These are phyloP conservation scores for Glossosoma conforme DNA, from an alignment of 1,140 invertebrate species.

Conservation along the genomic window DNA sequence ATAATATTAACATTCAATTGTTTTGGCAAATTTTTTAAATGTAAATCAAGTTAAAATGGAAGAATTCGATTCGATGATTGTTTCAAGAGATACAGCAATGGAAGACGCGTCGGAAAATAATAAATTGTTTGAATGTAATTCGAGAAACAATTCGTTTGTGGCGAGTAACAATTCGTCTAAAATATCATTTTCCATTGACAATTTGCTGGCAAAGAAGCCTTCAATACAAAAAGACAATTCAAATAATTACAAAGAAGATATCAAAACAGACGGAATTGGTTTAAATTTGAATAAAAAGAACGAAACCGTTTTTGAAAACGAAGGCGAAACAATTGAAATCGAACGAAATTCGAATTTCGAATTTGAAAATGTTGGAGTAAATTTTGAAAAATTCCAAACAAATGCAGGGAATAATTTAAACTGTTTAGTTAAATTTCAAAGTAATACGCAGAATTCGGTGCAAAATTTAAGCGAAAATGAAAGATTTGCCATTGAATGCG, in stretches of 20 bases:
- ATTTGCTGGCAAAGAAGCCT: slow-evolving; percentile 9
- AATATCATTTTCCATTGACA: slow-evolving; percentile 22
- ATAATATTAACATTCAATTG: too few species aligned
- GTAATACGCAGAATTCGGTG: too few species aligned
- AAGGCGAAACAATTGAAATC: neutral
- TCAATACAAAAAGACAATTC: neutral
- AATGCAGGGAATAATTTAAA: too few species aligned
- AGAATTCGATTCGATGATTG: neutral
- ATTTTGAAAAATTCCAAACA: neutral
- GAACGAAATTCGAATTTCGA: neutral
- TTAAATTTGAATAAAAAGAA: too few species aligned
- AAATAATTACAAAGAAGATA: neutral
- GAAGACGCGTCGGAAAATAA: neutral
- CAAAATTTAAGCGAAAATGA: too few species aligned
- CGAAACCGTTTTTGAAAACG: neutral
- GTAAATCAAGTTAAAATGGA: slow-evolving; percentile 12
- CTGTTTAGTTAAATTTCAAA: too few species aligned
- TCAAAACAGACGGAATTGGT: neutral
- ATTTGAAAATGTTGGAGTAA: neutral
- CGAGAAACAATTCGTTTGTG: neutral
- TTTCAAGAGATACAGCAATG: neutral
- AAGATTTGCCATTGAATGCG: too few species aligned
- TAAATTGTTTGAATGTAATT: neutral
- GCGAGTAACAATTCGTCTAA: slow-evolving; percentile 3
- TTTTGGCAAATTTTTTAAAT: neutral